Conservation (phyloP, 2,888 invertebrate genomes). For the Nowickia ferox region DNA sequence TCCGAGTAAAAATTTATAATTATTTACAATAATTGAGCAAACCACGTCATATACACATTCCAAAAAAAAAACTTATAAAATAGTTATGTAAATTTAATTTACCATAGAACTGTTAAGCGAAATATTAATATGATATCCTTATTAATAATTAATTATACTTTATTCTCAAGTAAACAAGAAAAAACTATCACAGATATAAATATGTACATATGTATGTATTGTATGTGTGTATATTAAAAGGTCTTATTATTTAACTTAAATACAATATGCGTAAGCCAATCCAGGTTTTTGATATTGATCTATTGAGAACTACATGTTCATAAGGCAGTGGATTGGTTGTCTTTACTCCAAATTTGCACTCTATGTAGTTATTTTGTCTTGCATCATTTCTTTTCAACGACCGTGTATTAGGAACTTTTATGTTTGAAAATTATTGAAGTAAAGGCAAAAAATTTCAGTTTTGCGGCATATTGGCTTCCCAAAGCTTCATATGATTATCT, state of each 20-base stretch:
- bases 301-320: constrained; percentile 30
- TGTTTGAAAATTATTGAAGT: background rate
- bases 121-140: constrained; percentile 12
- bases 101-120: background rate
- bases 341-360: background rate
- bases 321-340: constrained; percentile 17
- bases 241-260: constrained; percentile 48
- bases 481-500: constrained; percentile 94
- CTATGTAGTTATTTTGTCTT: background rate
- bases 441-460: constrained; percentile 69
- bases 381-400: background rate
- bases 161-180: constrained; percentile 26
- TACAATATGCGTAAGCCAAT: background rate
- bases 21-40: background rate
- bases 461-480: constrained; percentile 92
- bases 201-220: background rate
- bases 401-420: constrained; percentile 45
- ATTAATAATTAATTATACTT: background rate
- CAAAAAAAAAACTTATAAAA: too few relatives aligned
- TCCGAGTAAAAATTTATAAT: too few relatives aligned
- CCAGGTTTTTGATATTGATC: background rate
- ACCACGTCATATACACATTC: too few relatives aligned
- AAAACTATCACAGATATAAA: constrained; percentile 79
- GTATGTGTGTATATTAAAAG: constrained; percentile 38
- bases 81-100: too few relatives aligned